These are phyloP conservation scores for Elgaria multicarinata DNA, from an alignment of 2,113 vertebrate genomes.

Conservation along the genomic window DNA sequence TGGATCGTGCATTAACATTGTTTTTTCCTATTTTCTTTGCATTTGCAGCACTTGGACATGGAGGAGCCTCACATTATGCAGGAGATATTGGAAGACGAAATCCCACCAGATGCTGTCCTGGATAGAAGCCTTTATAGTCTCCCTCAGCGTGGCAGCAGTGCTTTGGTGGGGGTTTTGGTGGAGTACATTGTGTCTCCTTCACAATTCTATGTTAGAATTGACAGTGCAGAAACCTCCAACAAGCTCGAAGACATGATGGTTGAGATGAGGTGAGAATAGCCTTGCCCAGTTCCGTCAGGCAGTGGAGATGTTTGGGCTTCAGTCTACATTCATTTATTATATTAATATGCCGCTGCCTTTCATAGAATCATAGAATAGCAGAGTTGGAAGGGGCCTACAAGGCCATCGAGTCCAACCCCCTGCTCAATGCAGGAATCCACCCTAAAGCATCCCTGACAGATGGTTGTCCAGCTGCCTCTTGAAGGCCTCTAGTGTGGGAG, in stretches of 20 bases:
- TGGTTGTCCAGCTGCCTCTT: too few relatives aligned
- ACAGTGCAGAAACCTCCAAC: conserved; percentile 73
- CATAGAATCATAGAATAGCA: too few relatives aligned
- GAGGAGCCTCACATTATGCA: conserved; percentile 46
- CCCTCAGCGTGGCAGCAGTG: conserved; percentile 63
- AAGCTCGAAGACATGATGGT: conserved; percentile 90
- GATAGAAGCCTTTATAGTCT: conserved; percentile 80
- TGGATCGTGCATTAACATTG: not conserved
- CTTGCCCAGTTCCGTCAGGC: rapidly evolving
- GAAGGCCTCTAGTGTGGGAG: too few relatives aligned
- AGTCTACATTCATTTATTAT: too few relatives aligned
- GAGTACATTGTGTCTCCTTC: conserved; percentile 84
- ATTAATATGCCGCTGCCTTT: too few relatives aligned
- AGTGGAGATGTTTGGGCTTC: not conserved
- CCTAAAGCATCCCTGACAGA: too few relatives aligned
- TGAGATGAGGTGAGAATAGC: conserved; percentile 87
- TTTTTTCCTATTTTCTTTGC: conserved; percentile 8
- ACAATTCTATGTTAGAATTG: conserved; percentile 87
- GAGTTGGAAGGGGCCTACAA: too few relatives aligned
- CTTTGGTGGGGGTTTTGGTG: conserved; percentile 83
- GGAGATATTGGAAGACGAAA: conserved; percentile 49
- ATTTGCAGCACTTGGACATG: conserved; percentile 66
- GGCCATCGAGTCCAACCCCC: too few relatives aligned
- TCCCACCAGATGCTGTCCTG: conserved; percentile 87
- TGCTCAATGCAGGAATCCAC: too few relatives aligned